Base-by-base conservation (phyloP, 2,888 invertebrate genomes). In the Catonia carolina region DNA sequence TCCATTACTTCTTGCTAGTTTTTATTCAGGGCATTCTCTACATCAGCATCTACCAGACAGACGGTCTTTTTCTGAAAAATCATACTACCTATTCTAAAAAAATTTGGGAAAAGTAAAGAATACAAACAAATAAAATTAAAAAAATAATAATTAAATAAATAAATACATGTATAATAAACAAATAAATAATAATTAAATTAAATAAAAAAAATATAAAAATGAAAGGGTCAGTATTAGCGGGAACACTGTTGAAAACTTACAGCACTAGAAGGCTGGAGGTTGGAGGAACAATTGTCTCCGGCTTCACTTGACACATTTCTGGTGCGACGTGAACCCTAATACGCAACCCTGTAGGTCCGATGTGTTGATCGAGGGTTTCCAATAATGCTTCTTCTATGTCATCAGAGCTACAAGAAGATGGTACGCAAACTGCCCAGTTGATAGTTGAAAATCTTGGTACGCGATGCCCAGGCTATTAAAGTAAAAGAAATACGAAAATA, bases 341-440 rank as follows among this genome's bases (percentile, higher is more conserved):
- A 60, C 75, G 73, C 6, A 84, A 69, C 36, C 81, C 81, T 0
- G 80, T 81, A 1, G 74, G 72, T 3, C 72, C 69, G 1, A 79
- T 72, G 61, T 81, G 72, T 45, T 72, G 74, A 3, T 70, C 69
- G 10, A 83, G 66, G 2, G 72, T 74, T 47, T 76, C 73, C 45
- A 72, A 73, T 27, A 84, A 70, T 1, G 79, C 78, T 15, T 74
- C 70, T 67, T 82, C 78, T 1, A 84, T 78, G 65, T 85, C 84
- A 18, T 72, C 67, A 7, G 77, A 61, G 1, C 75, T 74, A 68
- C 85, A 85, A 1, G 77, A 74, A 2, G 78, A 74, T 1, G 85
- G 85, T n/a, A 82, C 76, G 66, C 85, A 85, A 12, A 84, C 67
- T 2, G 79, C 84, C 84, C 84, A 85, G 63, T 83, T 81, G 49